A percentile compares a stretch with the other conserved stretches of the same genome.
Conservation (phyloP, 2,888 invertebrate species). For the Tetanocera ferruginea region DNA sequence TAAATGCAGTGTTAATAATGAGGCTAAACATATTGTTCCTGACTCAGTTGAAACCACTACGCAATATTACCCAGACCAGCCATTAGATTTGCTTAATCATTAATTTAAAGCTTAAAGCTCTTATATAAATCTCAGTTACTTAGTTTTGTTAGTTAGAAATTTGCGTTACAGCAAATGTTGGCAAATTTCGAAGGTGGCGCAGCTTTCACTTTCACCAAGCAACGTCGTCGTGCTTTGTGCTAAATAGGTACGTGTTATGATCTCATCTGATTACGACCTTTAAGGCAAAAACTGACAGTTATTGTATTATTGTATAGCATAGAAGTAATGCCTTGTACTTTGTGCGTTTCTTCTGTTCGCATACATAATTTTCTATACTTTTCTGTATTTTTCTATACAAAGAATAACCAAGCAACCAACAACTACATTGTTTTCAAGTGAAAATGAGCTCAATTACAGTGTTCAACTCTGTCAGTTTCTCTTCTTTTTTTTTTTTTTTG, state of each 20-base stretch:
- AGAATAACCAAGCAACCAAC: neutral
- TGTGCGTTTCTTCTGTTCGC: too few relatives aligned
- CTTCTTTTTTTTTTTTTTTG: neutral
- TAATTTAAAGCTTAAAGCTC: neutral
- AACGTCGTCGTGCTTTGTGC: neutral
- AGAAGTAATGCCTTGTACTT: neutral
- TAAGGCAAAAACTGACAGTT: too few relatives aligned
- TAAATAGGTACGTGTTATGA: neutral
- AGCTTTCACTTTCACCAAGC: conserved; percentile 25
- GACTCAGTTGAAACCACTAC: too few relatives aligned
- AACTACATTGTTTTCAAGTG: too few relatives aligned
- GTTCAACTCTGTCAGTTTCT: neutral
- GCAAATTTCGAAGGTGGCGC: conserved; percentile 16
- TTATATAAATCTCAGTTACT: neutral
- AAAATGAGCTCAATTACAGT: too few relatives aligned
- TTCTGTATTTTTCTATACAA: neutral
- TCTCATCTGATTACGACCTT: conserved; percentile 6
- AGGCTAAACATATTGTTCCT: neutral
- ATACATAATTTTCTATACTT: too few relatives aligned
- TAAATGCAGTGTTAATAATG: conserved; percentile 14
- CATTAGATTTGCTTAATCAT: too few relatives aligned
- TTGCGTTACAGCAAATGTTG: neutral
- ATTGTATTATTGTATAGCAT: neutral
- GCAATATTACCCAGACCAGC: too few relatives aligned
- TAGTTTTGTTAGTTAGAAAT: neutral